phyloP scores from a whole-genome alignment of 2,888 invertebrate species.

The Eurytoma adleriae region DNA sequence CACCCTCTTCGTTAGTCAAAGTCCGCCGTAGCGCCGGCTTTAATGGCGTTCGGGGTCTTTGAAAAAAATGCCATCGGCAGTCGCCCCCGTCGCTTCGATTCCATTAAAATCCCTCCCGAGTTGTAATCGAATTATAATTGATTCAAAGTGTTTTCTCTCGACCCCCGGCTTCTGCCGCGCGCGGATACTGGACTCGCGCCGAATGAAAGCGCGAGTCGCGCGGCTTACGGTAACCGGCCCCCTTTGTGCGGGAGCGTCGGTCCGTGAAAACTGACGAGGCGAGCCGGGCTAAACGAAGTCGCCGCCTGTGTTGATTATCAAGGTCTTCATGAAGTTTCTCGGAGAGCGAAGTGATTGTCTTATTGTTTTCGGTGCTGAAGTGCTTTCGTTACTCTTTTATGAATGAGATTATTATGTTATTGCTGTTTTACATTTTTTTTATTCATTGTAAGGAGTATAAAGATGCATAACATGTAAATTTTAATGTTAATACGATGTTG shows the following conservation, averaged over 20 bases:
- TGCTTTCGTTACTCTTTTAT: no score
- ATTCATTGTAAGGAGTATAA: no score
- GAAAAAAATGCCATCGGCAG: conserved; percentile 21
- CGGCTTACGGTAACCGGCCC: neutral
- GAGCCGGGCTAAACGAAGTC: neutral
- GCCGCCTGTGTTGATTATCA: neutral
- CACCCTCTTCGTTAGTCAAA: conserved; percentile 7
- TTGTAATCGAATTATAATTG: conserved; percentile 48
- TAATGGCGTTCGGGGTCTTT: neutral
- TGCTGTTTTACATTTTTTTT: no score
- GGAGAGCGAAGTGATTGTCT: neutral
- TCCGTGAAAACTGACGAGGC: conserved; percentile 38
- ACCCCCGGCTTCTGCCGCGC: neutral
- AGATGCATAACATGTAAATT: no score
- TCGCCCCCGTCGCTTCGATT: neutral
- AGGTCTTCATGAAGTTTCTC: neutral
- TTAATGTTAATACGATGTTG: no score
- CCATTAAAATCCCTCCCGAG: conserved; percentile 20
- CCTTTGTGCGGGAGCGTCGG: conserved; percentile 33
- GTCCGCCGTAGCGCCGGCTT: neutral
- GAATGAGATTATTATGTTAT: no score
- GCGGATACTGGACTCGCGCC: neutral
- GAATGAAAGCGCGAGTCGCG: neutral
- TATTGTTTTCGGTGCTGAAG: neutral
- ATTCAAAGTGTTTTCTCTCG: conserved; percentile 13